Evolutionary conservation across 2,797 vertebrate genomes (phyloP), one percentile per base, ranked within the genome.

Genomic region (Pteronotus mesoamericanus): DNA sequence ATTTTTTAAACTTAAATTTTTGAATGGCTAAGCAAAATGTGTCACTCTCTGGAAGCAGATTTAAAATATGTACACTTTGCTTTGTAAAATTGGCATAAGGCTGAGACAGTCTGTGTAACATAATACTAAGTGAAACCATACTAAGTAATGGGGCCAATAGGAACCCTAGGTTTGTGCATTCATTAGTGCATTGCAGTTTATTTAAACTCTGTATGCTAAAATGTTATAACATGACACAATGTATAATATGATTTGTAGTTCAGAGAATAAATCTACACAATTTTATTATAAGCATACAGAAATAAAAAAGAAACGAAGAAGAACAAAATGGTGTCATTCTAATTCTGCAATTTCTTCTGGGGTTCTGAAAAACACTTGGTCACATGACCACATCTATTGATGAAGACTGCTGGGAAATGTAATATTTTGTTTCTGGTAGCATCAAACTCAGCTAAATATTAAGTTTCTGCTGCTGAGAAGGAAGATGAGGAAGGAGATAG

Each of bases 71-170:
- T 90, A 16, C 55, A 82, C 92, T 94, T 82, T 90, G 66, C 66
- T 93, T 82, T 77, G 21, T 90, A 66, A 90, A 83, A 82, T 3
- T 71, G 46, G 12, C 34, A 6, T 57, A 16, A 55, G 69, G 32
- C n/a, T 94, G 61, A 82, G 55, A 69, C 1, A 83, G 15, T 24
- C 46, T 66, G 0, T 93, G 32, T 82, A 72, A 91, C 86, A 72
- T 71, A 71, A 93, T 14, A 51, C 53, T 82, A 91, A 93, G n/a
- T 94, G 53, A 95, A 96, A 80, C 24, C 75, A 15, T 85, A 57
- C 16, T 29, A 53, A 86, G 19, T 39, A 77, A 59, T 37, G 26
- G 10, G 32, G 18, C 88, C 32, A 61, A 19, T 86, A 34, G 32
- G 53, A 96, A 71, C 22, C 39, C n/a, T n/a, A 75, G 46, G 7